Evolutionary conservation across 2,113 vertebrate genomes (phyloP).

Genomic region (Pomatorhinus ruficollis): DNA sequence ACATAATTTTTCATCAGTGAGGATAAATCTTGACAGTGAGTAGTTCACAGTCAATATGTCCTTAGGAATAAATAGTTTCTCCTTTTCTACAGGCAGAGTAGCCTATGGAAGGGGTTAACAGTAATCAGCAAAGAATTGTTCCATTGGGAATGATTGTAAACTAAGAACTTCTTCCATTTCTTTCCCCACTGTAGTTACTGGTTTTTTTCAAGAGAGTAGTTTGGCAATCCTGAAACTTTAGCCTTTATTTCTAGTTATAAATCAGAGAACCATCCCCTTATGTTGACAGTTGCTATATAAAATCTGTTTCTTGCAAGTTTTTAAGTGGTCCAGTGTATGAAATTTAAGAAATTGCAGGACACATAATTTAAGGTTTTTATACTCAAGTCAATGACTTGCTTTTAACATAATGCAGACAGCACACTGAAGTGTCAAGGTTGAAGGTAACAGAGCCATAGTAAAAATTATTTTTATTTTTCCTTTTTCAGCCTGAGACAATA

Average conservation of each 20-base stretch:
- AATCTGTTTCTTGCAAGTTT: constrained; percentile 48
- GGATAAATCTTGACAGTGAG: background rate
- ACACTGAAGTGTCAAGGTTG: constrained; percentile 2
- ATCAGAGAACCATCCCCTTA: constrained; percentile 27
- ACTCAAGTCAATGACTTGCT: constrained; percentile 15
- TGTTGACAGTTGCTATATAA: constrained; percentile 42
- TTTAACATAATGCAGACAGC: constrained; percentile 43
- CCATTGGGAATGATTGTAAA: background rate
- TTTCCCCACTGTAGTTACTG: background rate
- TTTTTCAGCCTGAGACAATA: background rate
- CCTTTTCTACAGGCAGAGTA: background rate
- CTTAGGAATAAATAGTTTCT: background rate
- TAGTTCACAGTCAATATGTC: background rate
- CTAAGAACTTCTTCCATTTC: background rate
- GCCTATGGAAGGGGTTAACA: background rate
- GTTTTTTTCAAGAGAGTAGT: background rate
- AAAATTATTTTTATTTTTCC: background rate
- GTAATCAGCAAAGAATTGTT: background rate
- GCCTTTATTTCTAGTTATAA: constrained; percentile 57
- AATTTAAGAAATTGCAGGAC: constrained; percentile 54
- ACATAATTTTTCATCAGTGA: background rate
- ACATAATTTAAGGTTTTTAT: constrained; percentile 58
- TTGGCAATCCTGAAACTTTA: constrained; percentile 30
- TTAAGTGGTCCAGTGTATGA: constrained; percentile 42
- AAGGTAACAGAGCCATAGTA: background rate